Conservation (phyloP, 1,140 invertebrate species). For the Magallana ariakensis region DNA sequence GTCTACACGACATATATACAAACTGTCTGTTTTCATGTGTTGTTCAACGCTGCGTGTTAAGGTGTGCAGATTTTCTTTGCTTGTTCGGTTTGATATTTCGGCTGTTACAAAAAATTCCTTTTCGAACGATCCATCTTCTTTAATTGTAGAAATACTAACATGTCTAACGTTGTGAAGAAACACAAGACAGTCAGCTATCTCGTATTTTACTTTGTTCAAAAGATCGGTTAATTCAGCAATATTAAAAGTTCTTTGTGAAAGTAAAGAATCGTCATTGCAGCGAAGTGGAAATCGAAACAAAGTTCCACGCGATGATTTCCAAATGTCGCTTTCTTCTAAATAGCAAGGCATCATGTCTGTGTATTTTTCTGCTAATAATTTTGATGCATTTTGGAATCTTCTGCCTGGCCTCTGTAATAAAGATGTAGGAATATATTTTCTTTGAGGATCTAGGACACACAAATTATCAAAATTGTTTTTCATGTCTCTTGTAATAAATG, state of each 20-base stretch:
- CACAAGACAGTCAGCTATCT: slow-evolving; percentile 65
- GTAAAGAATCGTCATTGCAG: slow-evolving; percentile 63
- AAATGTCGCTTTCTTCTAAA: slow-evolving; percentile 39
- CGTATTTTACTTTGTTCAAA: slow-evolving; percentile 61
- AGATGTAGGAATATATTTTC: slow-evolving; percentile 62
- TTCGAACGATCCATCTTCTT: slow-evolving; percentile 43
- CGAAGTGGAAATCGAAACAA: slow-evolving; percentile 72
- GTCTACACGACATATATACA: not conserved
- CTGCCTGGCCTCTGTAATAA: slow-evolving; percentile 53
- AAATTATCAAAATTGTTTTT: slow-evolving; percentile 61
- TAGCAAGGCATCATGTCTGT: slow-evolving; percentile 65
- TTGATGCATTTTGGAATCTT: slow-evolving; percentile 59
- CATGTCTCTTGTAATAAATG: slow-evolving; percentile 69
- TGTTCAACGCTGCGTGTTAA: not conserved
- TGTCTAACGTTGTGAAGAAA: slow-evolving; percentile 67
- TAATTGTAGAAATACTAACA: slow-evolving; percentile 64
- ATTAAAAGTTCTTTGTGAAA: slow-evolving; percentile 56
- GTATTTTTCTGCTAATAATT: slow-evolving; percentile 57
- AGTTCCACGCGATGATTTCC: slow-evolving; percentile 57
- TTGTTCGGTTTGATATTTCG: not conserved
- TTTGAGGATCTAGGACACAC: slow-evolving; percentile 75
- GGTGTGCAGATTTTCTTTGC: too few relatives aligned
- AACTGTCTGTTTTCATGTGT: not conserved
- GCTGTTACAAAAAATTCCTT: slow-evolving; percentile 53
- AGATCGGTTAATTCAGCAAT: slow-evolving; percentile 53